phyloP scores from a whole-genome alignment of 2,888 invertebrate genomes.

The Oscheius sp. region DNA sequence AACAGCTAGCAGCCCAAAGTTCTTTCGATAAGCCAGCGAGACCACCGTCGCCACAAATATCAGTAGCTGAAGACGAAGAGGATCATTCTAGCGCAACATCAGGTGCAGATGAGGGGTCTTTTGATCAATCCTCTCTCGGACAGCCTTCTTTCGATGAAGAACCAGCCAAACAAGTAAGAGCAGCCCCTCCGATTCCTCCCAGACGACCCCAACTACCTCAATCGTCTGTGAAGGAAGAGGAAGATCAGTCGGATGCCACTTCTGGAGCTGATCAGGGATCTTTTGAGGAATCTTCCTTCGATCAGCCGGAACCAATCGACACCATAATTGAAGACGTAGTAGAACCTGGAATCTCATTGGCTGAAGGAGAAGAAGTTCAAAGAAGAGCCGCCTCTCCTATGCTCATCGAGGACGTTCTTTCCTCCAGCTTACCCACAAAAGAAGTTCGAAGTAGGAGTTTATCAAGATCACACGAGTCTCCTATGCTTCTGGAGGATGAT shows the following conservation, averaged over 20 bases:
- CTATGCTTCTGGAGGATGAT: too few species aligned
- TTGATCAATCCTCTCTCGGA: neutral
- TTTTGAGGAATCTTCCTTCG: constrained; percentile 4
- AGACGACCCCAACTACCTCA: neutral
- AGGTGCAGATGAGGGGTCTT: constrained; percentile 28
- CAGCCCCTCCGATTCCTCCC: constrained; percentile 1
- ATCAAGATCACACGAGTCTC: too few species aligned
- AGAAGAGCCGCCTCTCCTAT: neutral
- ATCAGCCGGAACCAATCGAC: neutral
- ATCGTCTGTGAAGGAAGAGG: neutral
- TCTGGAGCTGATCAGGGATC: constrained; percentile 35
- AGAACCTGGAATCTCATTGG: constrained; percentile 3
- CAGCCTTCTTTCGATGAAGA: constrained; percentile 8
- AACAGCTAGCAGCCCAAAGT: constrained; percentile 40
- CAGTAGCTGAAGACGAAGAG: neutral
- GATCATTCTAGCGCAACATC: constrained; percentile 31
- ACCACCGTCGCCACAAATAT: neutral
- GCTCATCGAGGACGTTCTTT: too few species aligned
- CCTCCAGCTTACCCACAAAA: too few species aligned
- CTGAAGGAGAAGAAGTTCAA: constrained; percentile 2
- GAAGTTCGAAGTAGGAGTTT: too few species aligned
- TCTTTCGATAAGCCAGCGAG: constrained; percentile 34
- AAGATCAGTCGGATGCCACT: constrained; percentile 24
- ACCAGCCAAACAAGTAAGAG: too few species aligned
- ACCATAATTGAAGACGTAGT: neutral